These are phyloP conservation scores for Phortica okadai DNA, from an alignment of 2,888 invertebrate genomes.

Conservation along the genomic window DNA sequence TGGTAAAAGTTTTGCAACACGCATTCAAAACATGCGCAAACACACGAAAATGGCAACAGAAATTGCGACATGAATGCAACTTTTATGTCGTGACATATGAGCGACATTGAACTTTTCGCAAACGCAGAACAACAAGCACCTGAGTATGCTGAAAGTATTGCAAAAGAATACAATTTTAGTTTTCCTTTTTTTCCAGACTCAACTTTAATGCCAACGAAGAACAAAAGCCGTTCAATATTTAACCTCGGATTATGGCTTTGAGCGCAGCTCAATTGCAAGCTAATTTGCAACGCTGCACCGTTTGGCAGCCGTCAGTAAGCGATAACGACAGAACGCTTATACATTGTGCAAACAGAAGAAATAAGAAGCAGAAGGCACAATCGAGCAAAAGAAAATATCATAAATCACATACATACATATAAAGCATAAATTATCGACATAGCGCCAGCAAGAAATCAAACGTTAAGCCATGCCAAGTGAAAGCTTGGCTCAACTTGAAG, in stretches of 20 bases:
- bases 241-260: conserved; percentile 52
- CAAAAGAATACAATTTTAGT: not conserved
- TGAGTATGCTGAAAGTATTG: not conserved
- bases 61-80: conserved; percentile 8
- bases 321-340: conserved; percentile 54
- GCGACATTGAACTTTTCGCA: not conserved
- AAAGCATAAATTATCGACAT: conserved; percentile 65
- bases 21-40: conserved; percentile 3
- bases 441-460: conserved; percentile 46
- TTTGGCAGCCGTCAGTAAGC: conserved; percentile 3
- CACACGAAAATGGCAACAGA: not conserved
- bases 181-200: not conserved
- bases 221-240: conserved; percentile 53
- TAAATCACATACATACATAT: conserved; percentile 67
- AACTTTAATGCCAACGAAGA: conserved; percentile 8
- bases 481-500: not conserved
- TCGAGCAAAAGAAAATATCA: conserved; percentile 46
- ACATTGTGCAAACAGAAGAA: conserved; percentile 53
- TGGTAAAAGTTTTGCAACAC: conserved; percentile 48
- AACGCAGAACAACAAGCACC: not conserved
- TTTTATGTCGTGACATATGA: not conserved
- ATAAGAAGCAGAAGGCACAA: conserved; percentile 2
- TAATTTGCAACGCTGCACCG: conserved; percentile 51
- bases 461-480: conserved; percentile 22
- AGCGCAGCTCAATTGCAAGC: conserved; percentile 58